Evolutionary conservation across 2,797 vertebrate species (phyloP), one percentile per base, ranked within the genome.

Genomic region (Steatocranus sp.): DNA sequence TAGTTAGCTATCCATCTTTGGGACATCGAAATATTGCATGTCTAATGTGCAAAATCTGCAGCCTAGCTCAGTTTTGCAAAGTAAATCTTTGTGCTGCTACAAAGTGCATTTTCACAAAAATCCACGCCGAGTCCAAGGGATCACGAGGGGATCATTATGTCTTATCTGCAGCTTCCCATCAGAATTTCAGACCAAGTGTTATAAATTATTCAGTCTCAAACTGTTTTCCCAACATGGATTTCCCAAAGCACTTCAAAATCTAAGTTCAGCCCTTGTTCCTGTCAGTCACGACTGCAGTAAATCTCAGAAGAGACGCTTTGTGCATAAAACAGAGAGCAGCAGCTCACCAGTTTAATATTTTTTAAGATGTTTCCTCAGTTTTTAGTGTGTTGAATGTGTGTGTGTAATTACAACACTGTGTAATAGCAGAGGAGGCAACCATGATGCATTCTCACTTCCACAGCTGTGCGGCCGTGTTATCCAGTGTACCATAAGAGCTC

Each of bases 91-190:
- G 11, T 56, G 48, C 48, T 80, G 15, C 77, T 17, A 63, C 78
- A 54, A 50, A 80, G 27, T 27, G 20, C 76, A 36, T 46, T 68
- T n/a, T 20, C 32, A 63, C 63, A 77, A 76, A 73, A 81, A 51
- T 83, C 56, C 51, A 79, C 1, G 0, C 41, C 17, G 41, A 83
- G 14, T 66, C 76, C 58, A 43, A 48, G 32, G 11, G 11, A 82
- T 53, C 34, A 78, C 27, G 23, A 63, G 54, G 36, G 79, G 74
- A 73, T 74, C 85, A 88, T 90, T 86, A 76, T 76, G 89, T 83
- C 63, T 82, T n/a, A 50, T 87, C 51, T 79, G 48, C 76, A 81
- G 14, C 80, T 88, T 84, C 78, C 78, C 76, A 58, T 50, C 81
- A 85, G 36, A 66, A 80, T 25, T 11, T 43, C 49, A 86, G 36